A percentile compares a stretch with the other conserved stretches of the same genome.
Conservation (phyloP, 1,140 invertebrate species). For the Bombus difficillimus region DNA sequence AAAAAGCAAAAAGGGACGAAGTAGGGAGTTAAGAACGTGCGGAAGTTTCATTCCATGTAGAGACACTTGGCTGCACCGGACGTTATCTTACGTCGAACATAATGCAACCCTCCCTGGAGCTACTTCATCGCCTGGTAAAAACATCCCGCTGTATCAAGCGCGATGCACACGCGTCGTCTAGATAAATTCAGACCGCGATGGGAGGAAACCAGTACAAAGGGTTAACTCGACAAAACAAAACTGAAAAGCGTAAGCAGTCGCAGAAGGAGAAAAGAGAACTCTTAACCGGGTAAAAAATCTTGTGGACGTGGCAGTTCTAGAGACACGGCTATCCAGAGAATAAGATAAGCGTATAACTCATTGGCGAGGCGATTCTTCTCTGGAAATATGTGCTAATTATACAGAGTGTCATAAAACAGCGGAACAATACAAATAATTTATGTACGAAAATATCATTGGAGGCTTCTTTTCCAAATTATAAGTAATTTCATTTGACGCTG, state of each 20-base stretch:
- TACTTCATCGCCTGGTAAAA: background rate
- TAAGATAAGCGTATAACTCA: too few species aligned
- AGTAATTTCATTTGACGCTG: too few species aligned
- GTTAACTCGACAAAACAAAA: background rate
- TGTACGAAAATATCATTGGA: too few species aligned
- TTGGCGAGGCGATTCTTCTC: too few species aligned
- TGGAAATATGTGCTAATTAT: too few species aligned
- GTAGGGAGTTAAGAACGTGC: background rate
- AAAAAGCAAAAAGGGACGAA: too few species aligned
- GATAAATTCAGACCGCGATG: conserved; percentile 9
- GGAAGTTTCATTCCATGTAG: background rate
- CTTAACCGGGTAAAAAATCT: background rate
- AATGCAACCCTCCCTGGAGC: conserved; percentile 14
- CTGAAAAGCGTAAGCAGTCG: background rate
- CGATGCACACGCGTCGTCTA: background rate
- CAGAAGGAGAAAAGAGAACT: background rate
- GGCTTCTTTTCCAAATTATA: too few species aligned
- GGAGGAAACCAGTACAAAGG: background rate
- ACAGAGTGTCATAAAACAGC: too few species aligned
- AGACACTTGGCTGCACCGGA: background rate
- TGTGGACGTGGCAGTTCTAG: background rate
- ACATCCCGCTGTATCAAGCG: background rate
- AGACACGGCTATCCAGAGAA: background rate
- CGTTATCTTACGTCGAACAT: conserved; percentile 21
- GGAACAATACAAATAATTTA: background rate